A percentile compares a stretch with the other conserved stretches of the same genome.
Evolutionary conservation across 2,888 invertebrate genomes (phyloP).

Genomic region (Drosophila testacea): DNA sequence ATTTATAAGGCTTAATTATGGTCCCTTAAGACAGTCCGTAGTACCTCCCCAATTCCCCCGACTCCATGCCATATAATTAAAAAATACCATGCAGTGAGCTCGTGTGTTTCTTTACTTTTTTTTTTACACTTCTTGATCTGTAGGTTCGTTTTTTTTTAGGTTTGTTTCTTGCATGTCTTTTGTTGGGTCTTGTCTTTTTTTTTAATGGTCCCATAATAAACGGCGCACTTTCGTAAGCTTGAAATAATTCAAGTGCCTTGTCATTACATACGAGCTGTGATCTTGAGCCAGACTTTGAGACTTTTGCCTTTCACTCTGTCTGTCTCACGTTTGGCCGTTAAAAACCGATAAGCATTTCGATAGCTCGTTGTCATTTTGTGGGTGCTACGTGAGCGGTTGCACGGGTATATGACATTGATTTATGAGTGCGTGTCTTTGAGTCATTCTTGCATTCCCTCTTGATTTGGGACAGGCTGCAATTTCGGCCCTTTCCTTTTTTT

Average conservation of each 20-base stretch:
- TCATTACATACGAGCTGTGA: slow-evolving; percentile 49
- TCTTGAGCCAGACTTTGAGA: slow-evolving; percentile 30
- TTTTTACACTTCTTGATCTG: not conserved
- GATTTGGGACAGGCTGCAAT: slow-evolving; percentile 12
- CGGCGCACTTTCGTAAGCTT: slow-evolving; percentile 54
- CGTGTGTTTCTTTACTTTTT: slow-evolving; percentile 43
- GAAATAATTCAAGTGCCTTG: slow-evolving; percentile 73
- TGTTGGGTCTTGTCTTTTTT: slow-evolving; percentile 20
- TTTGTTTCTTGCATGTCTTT: slow-evolving; percentile 8
- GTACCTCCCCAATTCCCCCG: not conserved
- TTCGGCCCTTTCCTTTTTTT: not conserved
- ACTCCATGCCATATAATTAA: slow-evolving; percentile 4
- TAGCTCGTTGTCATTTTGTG: slow-evolving; percentile 21
- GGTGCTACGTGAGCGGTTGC: slow-evolving; percentile 47
- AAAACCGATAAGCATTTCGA: slow-evolving; percentile 47
- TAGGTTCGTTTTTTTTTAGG: not conserved
- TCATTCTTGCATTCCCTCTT: slow-evolving; percentile 35
- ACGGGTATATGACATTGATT: slow-evolving; percentile 56
- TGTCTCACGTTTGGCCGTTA: slow-evolving; percentile 29
- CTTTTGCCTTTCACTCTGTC: slow-evolving; percentile 38
- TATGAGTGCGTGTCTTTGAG: slow-evolving; percentile 39
- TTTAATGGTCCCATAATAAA: slow-evolving; percentile 51
- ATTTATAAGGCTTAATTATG: slow-evolving; percentile 12
- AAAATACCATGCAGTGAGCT: slow-evolving; percentile 59
- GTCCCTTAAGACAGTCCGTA: not conserved